A percentile compares a stretch with the other conserved stretches of the same genome.
phyloP scores from a whole-genome alignment of 2,888 invertebrate species.

The Dicycla oo region DNA sequence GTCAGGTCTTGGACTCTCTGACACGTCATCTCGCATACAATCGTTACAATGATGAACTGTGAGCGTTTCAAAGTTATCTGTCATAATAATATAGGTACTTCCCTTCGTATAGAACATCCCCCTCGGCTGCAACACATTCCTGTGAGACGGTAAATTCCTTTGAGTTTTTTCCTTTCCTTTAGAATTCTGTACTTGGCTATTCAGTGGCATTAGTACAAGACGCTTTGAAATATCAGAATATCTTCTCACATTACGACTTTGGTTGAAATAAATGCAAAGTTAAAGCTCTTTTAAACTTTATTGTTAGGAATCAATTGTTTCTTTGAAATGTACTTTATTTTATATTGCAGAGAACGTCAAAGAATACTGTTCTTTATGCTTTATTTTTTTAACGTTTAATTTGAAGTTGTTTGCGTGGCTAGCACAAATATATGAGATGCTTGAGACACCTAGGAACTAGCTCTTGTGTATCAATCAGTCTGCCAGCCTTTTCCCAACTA shows the following conservation, averaged over 20 bases:
- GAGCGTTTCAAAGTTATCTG: neutral
- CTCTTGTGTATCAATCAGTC: neutral
- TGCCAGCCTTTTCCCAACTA: no score
- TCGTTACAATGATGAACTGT: neutral
- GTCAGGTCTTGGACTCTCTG: neutral
- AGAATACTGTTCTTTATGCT: constrained; percentile 6
- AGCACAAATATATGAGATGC: neutral
- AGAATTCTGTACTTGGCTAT: constrained; percentile 4
- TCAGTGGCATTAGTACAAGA: constrained; percentile 11
- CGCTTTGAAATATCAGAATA: constrained; percentile 46
- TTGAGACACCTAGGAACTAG: neutral
- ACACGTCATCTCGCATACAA: neutral
- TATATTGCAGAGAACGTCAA: constrained; percentile 11
- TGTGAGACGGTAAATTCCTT: neutral
- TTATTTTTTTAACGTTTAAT: constrained; percentile 12
- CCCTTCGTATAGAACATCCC: neutral
- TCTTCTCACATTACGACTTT: constrained; percentile 41
- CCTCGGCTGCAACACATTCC: neutral
- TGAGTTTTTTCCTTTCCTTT: no score
- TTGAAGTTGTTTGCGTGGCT: constrained; percentile 16
- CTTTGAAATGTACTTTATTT: constrained; percentile 33
- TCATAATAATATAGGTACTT: no score
- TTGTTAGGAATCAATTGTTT: constrained; percentile 42
- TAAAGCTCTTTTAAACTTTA: constrained; percentile 54
- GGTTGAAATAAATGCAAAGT: constrained; percentile 50